A percentile compares a stretch with the other conserved stretches of the same genome.
Evolutionary conservation across 2,113 vertebrate genomes (phyloP).

Genomic region (Megaleporinus macrocephalus): DNA sequence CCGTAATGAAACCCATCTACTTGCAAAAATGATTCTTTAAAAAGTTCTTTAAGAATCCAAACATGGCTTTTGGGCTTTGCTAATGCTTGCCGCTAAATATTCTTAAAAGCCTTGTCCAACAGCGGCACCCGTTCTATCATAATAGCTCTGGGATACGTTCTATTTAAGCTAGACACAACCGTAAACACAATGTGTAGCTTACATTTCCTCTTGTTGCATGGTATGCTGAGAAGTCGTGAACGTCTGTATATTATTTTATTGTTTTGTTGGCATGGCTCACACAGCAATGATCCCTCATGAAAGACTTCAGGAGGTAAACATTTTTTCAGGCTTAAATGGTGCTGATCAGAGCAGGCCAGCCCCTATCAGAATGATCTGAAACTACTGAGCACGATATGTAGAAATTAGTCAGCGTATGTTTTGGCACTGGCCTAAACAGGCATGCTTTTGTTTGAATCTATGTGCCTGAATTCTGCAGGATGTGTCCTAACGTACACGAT

Average conservation of each 20-base stretch:
- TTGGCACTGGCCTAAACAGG: not conserved
- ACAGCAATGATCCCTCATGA: not conserved
- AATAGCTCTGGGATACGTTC: not conserved
- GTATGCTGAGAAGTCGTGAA: not conserved
- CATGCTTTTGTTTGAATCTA: not conserved
- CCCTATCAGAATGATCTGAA: not conserved
- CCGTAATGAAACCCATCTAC: no score
- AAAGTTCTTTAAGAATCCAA: not conserved
- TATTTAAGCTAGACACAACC: no score
- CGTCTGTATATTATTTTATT: not conserved
- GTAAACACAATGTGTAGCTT: not conserved
- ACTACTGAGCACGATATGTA: not conserved
- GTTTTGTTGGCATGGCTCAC: not conserved
- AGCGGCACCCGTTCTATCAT: not conserved
- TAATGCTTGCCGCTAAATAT: not conserved
- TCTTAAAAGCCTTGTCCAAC: not conserved
- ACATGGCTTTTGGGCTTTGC: not conserved
- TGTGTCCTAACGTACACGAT: conserved; percentile 9
- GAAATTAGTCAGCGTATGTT: conserved; percentile 16
- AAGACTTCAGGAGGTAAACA: not conserved
- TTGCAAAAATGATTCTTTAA: no score
- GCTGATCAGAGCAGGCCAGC: not conserved
- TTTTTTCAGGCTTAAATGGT: not conserved
- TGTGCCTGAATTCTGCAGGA: not conserved
- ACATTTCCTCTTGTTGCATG: not conserved